Conservation (phyloP, 2,888 invertebrate genomes). For the Dyspetes luteomarginatus region DNA sequence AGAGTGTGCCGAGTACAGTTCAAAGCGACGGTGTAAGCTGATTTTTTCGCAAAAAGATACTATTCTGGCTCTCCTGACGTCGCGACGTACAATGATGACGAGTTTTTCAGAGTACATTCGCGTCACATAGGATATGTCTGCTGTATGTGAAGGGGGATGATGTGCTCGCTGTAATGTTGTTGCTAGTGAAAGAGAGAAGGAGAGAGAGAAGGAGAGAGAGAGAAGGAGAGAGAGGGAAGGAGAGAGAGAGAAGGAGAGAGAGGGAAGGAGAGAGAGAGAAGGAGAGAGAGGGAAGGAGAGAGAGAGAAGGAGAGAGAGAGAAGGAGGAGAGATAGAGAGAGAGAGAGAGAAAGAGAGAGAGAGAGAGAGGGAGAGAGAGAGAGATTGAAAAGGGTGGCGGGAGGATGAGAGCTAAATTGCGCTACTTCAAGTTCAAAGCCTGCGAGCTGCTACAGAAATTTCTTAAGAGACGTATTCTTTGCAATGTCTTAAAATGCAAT, state of each 20-base stretch:
- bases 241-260: constrained; percentile 5
- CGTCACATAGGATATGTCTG: background rate
- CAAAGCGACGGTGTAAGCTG: constrained; percentile 37
- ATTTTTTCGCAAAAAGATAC: constrained; percentile 20
- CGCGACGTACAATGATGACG: too few relatives aligned
- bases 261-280: constrained; percentile 14
- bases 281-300: background rate
- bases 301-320: background rate
- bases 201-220: background rate
- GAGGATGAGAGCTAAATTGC: constrained; percentile 33
- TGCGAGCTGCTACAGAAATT: constrained; percentile 27
- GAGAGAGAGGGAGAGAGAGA: too few relatives aligned
- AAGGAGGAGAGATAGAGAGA: background rate
- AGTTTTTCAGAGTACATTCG: constrained; percentile 15
- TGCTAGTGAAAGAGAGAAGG: constrained; percentile 8
- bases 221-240: constrained; percentile 11
- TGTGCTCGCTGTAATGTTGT: constrained; percentile 1
- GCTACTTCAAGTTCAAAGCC: constrained; percentile 48
- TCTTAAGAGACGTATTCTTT: constrained; percentile 19
- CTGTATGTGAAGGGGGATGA: constrained; percentile 20
- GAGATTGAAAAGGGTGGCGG: background rate
- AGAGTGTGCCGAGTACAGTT: constrained; percentile 49
- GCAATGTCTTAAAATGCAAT: background rate
- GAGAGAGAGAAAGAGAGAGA: background rate
- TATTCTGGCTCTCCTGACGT: constrained; percentile 25